Evolutionary conservation across 1,140 invertebrate species (phyloP), one percentile per base, ranked within the genome.

Genomic region (Drosophila ironensis): DNA sequence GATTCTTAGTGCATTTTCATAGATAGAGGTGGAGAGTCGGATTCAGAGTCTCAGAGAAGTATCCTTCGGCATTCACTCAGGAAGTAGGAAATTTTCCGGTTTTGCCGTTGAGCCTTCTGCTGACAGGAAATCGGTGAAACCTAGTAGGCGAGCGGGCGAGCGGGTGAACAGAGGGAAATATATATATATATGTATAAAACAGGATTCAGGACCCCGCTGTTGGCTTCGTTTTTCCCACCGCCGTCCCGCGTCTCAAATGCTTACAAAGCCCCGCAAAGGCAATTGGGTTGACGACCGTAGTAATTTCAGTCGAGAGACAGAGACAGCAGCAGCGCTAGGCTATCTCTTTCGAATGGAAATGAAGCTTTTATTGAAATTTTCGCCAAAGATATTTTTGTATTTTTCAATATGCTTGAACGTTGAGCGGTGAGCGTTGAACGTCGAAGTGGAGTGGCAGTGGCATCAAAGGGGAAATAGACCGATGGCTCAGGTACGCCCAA

Each of bases 311-410:
- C 28, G 37, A 37, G 38, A 38, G 41, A 33, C 42, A 46, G 28
- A 16, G 41, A 41, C 4, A 53, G 57, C 11, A 20, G 22, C 28
- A 28, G 37, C n/a, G n/a, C n/a, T n/a, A n/a, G n/a, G n/a, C n/a
- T n/a, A n/a, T 17, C 64, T 47, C 66, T 57, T 42, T 47, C 27
- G 64, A 75, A 75, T 70, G 78, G 63, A 70, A 82, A 82, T 82
- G 78, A 78, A 73, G 73, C 77, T 84, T 84, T 82, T 82, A 82
- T 84, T 82, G 78, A 82, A 82, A 78, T 82, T 73, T 82, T 77
- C 61, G 77, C 72, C 60, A 72, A 75, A 77, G 77, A 82, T 81
- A 81, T 82, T 81, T 80, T 72, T 51, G 76, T 71, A 77, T 70
- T 59, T 64, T 41, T 27, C 57, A 52, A 80, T 67, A 67, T 73